A percentile compares a stretch with the other conserved stretches of the same genome.
Evolutionary conservation across 2,797 vertebrate genomes (phyloP).

Genomic region (Poecilia velifera): DNA sequence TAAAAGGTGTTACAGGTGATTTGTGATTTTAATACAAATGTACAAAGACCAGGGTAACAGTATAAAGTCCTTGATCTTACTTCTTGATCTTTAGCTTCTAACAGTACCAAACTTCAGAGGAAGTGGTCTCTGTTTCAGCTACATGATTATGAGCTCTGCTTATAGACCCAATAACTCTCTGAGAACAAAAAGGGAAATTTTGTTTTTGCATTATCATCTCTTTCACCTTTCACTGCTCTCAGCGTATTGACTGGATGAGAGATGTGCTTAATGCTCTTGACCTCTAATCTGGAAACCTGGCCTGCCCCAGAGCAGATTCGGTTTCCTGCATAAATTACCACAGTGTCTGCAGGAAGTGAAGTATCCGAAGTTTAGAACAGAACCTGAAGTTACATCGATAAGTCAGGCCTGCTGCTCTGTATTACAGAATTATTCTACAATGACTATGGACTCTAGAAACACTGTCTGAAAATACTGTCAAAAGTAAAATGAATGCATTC

Average conservation of each 20-base stretch:
- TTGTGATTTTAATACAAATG: not conserved
- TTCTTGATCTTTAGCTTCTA: not conserved
- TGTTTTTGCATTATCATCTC: not conserved
- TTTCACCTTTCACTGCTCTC: not conserved
- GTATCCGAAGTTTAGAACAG: not conserved
- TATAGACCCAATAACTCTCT: not conserved
- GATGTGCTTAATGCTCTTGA: not conserved
- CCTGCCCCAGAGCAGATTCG: not conserved
- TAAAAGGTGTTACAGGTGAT: not conserved
- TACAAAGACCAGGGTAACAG: not conserved
- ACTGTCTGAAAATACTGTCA: not conserved
- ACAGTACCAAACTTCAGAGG: not conserved
- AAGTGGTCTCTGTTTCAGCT: not conserved
- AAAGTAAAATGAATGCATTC: not conserved
- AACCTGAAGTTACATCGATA: not conserved
- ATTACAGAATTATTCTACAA: not conserved
- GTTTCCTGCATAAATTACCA: not conserved
- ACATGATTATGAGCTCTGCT: not conserved
- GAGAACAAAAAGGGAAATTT: not conserved
- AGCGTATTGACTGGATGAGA: not conserved
- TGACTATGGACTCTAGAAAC: not conserved
- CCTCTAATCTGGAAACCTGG: conserved; percentile 4
- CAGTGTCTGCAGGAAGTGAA: not conserved
- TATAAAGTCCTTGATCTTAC: not conserved
- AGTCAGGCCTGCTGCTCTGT: not conserved